Evolutionary conservation across 2,888 invertebrate species (phyloP).

Genomic region (Cataglyphis cursor): DNA sequence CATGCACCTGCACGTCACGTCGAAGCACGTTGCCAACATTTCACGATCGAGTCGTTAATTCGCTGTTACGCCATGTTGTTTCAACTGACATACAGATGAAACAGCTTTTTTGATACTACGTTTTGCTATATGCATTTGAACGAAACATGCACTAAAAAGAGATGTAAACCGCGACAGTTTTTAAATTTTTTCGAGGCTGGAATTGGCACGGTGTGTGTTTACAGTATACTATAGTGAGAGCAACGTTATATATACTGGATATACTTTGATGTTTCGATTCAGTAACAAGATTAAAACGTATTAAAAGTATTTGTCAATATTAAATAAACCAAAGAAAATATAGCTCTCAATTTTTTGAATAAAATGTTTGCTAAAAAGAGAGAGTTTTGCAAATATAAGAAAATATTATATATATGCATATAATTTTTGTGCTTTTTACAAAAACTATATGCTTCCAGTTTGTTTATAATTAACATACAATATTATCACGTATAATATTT

Average conservation of each 20-base stretch:
- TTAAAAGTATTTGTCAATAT: not conserved
- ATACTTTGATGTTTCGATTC: slow-evolving; percentile 12
- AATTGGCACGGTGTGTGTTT: not conserved
- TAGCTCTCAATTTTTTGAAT: not conserved
- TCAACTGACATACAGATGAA: slow-evolving; percentile 18
- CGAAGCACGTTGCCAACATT: slow-evolving; percentile 56
- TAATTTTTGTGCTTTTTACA: not conserved
- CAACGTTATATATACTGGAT: not conserved
- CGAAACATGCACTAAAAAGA: slow-evolving; percentile 12
- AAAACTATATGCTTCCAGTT: not conserved
- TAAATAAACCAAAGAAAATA: not conserved
- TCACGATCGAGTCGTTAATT: slow-evolving; percentile 53
- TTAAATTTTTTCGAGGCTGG: slow-evolving; percentile 4
- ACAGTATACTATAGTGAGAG: not conserved
- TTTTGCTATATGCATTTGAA: slow-evolving; percentile 13
- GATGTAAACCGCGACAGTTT: slow-evolving; percentile 23
- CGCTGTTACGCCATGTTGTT: slow-evolving; percentile 47
- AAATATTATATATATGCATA: not conserved
- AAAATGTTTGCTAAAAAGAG: not conserved
- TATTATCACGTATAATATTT: not conserved
- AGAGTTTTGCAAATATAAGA: not conserved
- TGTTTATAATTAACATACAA: not conserved
- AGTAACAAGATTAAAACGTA: not conserved
- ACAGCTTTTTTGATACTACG: slow-evolving; percentile 28
- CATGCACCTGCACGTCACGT: slow-evolving; percentile 39